Base-by-base conservation (phyloP, 1,140 invertebrate genomes). In the Zelostemma sp. region DNA sequence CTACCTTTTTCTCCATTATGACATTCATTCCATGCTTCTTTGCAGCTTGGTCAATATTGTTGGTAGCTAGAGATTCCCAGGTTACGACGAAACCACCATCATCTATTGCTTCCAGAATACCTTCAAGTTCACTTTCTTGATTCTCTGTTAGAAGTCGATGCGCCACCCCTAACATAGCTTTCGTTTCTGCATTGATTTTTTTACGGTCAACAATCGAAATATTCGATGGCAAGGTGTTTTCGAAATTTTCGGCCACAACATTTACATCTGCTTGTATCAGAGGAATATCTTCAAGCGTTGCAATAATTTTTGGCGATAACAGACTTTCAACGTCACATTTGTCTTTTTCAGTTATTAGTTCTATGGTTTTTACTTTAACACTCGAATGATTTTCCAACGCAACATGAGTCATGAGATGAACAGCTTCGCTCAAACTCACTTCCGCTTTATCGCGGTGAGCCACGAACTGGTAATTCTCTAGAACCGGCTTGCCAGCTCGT, bases 381-480 rank as follows among this genome's bases (percentile, higher is more conserved):
- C 82, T 84, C 17, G 87, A 78, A 19, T 88, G 79, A 80, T 96
- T 97, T 78, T 98, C 96, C 0, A 96, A 76, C 0, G 91, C 88
- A 0, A 96, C 77, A 73, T 98, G 93, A 1, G 90, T 82, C 35
- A 89, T 81, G 0, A 90, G 58, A 21, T 90, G 81, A 1, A 91
- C 74, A 1, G 88, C 84, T 38, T 88, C 86, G 48, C 84, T 74
- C 1, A 86, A 33, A 0, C 73, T 61, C 0, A 69, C 45, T 49
- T 80, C 62, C 0, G 60, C 58, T 43, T 48, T 63, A 43, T 85
- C 83, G 1, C 69, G 65, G 45, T 85, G 53, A 0, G 82, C 73
- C 1, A 96, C 77, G 75, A 97, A 97, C 57, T 88, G 85, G 72
- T 93, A 94, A 73, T 89, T 89, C 76, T 93, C 92, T 6, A 93